Evolutionary conservation across 2,888 invertebrate genomes (phyloP), one percentile per base, ranked within the genome.

Genomic region (Protonemura montana): DNA sequence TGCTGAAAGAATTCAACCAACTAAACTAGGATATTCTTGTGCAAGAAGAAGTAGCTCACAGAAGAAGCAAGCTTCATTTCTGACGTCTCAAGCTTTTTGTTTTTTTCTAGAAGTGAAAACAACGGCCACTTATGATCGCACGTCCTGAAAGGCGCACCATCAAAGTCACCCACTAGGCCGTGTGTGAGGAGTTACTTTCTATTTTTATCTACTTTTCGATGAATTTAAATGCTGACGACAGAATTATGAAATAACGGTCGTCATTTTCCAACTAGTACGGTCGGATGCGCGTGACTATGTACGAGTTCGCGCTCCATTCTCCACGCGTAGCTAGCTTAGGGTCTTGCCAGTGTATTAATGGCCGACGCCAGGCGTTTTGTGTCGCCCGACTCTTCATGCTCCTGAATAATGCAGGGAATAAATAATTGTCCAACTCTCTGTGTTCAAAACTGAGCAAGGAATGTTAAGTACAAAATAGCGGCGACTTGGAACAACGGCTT

Each of bases 381-480:
- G 59, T 59, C 16, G 7, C 59, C 59, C 59, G 59, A 59, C 59
- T 59, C 59, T 59, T 59, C 59, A 59, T 59, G 59, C 59, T 59
- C 59, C 41, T 82, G 82, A 82, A 82, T 82, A 41, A 82, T 82
- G 82, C 26, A 35, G 82, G 0, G 82, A 82, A 82, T 82, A 82
- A 82, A 82, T 82, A 82, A 82, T 82, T 82, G 82, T 82, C 82
- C 42, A 41, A 82, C 82, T 82, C 82, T 78, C 78, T 78, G 78
- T 78, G 26, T 84, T 76, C 7, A 84, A 84, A 42, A 26, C 59
- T 28, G 84, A 59, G 76, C 26, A 81, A 81, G 84, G 84, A 84
- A 84, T 84, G 84, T 84, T 84, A 84, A 84, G 25, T 84, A 84
- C 76, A 28, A 84, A 84, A 84, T 84, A 84, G 42, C 84, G 76